Base-by-base conservation (phyloP, 2,888 invertebrate species). In the Pristionchus japonicus region DNA sequence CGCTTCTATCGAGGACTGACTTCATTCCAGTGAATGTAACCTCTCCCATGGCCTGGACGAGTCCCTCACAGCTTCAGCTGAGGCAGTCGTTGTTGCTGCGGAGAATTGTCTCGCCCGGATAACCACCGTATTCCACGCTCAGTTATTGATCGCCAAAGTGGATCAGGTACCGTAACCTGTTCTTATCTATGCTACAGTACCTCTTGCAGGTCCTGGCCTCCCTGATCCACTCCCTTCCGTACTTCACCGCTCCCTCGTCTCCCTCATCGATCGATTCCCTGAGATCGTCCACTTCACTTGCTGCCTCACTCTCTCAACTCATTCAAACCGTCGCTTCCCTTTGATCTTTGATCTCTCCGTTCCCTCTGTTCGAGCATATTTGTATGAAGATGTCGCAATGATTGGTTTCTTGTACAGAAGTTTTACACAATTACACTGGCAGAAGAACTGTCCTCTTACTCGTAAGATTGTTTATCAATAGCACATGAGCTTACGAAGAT, bases 61-160 rank as follows among this genome's bases (percentile, higher is more conserved):
- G 37, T 67, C 70, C 9, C 70, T 70, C 49, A 20, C 15, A 49
- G 4, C 31, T 2, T 52, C 49, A 34, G 34, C 47, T 11, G 70
- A 70, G 20, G 40, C 17, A 0, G 86, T 70, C 4, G 86, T 86
- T 23, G 9, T 6, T 23, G 47, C 47, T 31, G 31, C 49, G 2
- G 34, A 34, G 34, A 83, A 3, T 13, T 83, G 82, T 83, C 49
- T 83, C 61, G 27, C 61, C 31, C 64, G 43, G 27, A 85, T 85
- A 40, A 34, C 47, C 40, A 86, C 49, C 49, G 86, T 86, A 67
- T 86, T 86, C 86, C 86, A 86, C 40, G 37, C 86, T 37, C 86
- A 86, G 49, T 70, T 86, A n/a, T 31, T 86, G 37, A 57, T 52
- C 23, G 31, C 86, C 37, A 67, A 70, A 23, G 86, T 86, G 23